A percentile compares a stretch with the other conserved stretches of the same genome.
Evolutionary conservation across 2,113 vertebrate species (phyloP).

Genomic region (Steatornis caripensis): DNA sequence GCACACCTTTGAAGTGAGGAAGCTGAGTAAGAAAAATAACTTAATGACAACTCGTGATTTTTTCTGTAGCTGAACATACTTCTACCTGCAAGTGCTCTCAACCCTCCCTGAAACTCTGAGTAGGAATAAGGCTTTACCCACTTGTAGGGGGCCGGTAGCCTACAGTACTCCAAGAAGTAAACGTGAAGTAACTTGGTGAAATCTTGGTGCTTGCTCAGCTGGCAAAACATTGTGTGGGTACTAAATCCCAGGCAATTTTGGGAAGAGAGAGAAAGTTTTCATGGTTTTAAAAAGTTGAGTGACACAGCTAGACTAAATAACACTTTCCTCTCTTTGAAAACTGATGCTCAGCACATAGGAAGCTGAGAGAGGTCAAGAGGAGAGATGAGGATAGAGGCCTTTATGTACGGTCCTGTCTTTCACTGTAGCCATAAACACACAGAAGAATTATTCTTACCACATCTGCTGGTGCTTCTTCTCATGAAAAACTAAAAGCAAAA

Average conservation of each 20-base stretch:
- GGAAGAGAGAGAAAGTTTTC: not conserved
- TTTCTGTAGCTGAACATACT: not conserved
- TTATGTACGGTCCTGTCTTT: not conserved
- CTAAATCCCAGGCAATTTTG: not conserved
- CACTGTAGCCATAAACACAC: not conserved
- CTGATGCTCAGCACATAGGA: not conserved
- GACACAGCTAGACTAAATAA: too few species aligned
- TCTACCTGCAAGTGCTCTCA: not conserved
- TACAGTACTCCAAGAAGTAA: not conserved
- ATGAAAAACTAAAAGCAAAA: not conserved
- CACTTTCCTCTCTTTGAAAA: not conserved
- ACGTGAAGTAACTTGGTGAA: fast-evolving
- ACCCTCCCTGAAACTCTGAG: not conserved
- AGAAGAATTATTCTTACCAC: not conserved
- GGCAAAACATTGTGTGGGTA: not conserved
- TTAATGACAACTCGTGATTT: not conserved
- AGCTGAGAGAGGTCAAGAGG: not conserved
- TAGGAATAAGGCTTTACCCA: not conserved
- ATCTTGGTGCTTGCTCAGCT: not conserved
- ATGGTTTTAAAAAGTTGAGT: not conserved
- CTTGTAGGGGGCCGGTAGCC: too few species aligned
- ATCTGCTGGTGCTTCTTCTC: not conserved
- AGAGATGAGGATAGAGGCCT: not conserved
- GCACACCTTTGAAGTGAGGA: not conserved
- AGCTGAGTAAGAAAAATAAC: not conserved